phyloP scores from a whole-genome alignment of 2,888 invertebrate genomes.

The Tenthredo scrophulariae region DNA sequence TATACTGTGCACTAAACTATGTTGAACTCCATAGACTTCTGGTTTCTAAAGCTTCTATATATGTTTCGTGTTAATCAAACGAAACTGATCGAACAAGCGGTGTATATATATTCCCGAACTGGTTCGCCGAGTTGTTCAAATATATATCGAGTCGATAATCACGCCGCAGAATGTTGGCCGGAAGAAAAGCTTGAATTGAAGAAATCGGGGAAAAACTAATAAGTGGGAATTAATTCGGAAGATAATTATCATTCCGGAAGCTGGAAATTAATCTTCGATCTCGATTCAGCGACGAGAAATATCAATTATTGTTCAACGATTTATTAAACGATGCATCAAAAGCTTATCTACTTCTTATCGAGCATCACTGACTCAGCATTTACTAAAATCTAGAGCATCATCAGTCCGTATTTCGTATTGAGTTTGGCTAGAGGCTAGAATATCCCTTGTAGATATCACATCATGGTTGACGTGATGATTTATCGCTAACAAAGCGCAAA shows the following conservation, averaged over 20 bases:
- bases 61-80: not conserved
- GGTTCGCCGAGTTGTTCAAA: not conserved
- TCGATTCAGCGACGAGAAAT: conserved; percentile 4
- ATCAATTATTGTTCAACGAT: conserved; percentile 26
- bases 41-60: not conserved
- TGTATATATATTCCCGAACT: not conserved
- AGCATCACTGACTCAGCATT: conserved; percentile 10
- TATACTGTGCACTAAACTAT: conserved; percentile 28
- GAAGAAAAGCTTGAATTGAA: not conserved
- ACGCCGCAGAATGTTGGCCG: not conserved
- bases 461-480: conserved; percentile 36
- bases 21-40: conserved; percentile 21
- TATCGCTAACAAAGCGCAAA: conserved; percentile 32
- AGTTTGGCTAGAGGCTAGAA: not conserved
- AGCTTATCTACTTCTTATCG: conserved; percentile 21
- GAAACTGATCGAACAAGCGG: not conserved
- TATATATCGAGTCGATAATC: conserved; percentile 1
- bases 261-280: conserved; percentile 4
- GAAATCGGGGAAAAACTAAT: not conserved
- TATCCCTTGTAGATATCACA: not conserved
- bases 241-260: not conserved
- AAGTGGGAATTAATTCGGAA: not conserved
- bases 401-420: conserved; percentile 21
- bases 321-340: conserved; percentile 18
- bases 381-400: conserved; percentile 18